A percentile compares a stretch with the other conserved stretches of the same genome.
Conservation (phyloP, 2,113 vertebrate genomes). For the Ondatra zibethicus region DNA sequence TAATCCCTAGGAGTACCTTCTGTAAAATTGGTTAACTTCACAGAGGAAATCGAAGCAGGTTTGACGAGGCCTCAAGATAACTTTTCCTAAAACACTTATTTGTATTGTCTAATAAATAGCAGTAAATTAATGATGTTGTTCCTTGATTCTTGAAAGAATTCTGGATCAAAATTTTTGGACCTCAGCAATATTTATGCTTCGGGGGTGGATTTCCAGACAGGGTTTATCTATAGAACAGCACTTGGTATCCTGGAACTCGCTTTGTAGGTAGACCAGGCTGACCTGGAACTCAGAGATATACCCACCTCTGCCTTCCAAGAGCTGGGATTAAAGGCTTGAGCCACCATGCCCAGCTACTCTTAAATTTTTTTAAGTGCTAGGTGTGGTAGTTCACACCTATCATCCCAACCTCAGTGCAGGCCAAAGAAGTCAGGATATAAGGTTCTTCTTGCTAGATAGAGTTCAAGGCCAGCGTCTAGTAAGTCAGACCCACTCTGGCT, state of each 20-base stretch:
- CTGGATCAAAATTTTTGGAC: background rate
- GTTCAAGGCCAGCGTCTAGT: background rate
- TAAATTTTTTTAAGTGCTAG: background rate
- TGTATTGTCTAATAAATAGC: background rate
- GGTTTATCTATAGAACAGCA: background rate
- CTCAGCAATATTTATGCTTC: background rate
- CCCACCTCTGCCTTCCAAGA: background rate
- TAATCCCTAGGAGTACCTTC: background rate
- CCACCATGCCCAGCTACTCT: background rate
- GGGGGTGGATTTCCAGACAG: background rate
- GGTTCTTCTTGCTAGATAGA: background rate
- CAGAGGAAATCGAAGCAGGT: background rate
- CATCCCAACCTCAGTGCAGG: background rate
- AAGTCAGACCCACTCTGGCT: background rate
- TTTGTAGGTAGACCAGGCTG: background rate
- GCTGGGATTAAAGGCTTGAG: background rate
- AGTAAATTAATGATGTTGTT: background rate
- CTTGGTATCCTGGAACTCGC: background rate
- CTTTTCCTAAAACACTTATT: background rate
- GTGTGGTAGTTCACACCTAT: background rate
- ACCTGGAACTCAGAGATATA: background rate
- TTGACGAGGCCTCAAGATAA: background rate
- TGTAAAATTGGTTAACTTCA: background rate
- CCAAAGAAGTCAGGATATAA: background rate
- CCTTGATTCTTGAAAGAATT: background rate